phyloP scores from a whole-genome alignment of 2,797 vertebrate species.

The Schizothorax lantsangensis region DNA sequence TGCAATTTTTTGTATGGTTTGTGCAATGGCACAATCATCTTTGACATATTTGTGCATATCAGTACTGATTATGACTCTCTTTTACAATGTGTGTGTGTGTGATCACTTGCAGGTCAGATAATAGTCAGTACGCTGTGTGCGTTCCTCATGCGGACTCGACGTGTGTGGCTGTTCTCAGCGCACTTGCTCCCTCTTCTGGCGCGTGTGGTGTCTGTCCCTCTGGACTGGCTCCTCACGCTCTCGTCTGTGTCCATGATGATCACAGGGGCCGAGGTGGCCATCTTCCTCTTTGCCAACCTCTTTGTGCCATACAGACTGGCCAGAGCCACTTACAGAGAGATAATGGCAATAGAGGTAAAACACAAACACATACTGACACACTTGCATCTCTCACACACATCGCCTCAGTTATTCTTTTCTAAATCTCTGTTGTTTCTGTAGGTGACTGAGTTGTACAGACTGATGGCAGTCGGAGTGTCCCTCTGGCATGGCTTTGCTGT shows the following conservation, averaged over 20 bases:
- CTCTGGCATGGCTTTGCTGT: slow-evolving; percentile 87
- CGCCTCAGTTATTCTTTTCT: not conserved
- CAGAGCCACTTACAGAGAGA: slow-evolving; percentile 73
- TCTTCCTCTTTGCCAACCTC: slow-evolving; percentile 76
- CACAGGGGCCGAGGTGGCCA: slow-evolving; percentile 67
- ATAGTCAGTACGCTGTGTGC: slow-evolving; percentile 83
- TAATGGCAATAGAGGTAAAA: slow-evolving; percentile 77
- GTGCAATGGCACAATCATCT: not conserved
- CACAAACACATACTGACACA: not conserved
- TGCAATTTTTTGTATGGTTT: not conserved
- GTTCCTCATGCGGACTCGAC: slow-evolving; percentile 83
- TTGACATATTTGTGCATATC: not conserved
- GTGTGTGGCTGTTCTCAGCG: slow-evolving; percentile 83
- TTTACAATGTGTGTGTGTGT: slow-evolving; percentile 26
- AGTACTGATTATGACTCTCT: not conserved
- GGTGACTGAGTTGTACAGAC: slow-evolving; percentile 80
- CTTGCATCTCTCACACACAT: not conserved
- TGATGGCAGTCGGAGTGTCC: slow-evolving; percentile 80
- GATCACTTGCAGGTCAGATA: slow-evolving; percentile 78
- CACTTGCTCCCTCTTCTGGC: slow-evolving; percentile 84
- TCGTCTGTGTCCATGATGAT: slow-evolving; percentile 76
- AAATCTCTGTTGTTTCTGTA: slow-evolving; percentile 59
- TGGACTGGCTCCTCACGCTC: slow-evolving; percentile 68
- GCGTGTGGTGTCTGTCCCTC: slow-evolving; percentile 73
- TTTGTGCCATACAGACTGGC: slow-evolving; percentile 81